Conservation (phyloP, 2,113 vertebrate species). For the Solea solea region DNA sequence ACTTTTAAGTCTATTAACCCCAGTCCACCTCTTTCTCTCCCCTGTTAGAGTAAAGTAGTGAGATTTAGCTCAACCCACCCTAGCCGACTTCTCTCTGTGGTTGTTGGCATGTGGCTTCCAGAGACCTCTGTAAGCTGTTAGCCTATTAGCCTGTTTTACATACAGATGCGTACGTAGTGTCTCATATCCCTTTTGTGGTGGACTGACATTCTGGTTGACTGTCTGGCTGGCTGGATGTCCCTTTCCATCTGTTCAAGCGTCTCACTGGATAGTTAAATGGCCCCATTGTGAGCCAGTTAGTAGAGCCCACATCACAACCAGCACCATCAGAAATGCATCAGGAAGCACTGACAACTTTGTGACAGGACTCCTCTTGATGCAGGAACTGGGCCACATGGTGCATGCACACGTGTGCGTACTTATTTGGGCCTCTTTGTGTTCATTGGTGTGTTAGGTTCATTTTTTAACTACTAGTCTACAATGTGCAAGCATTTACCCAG, state of each 20-base stretch:
- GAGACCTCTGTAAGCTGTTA: slow-evolving; percentile 51
- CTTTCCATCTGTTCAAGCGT: slow-evolving; percentile 25
- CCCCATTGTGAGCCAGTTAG: slow-evolving; percentile 54
- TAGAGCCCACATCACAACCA: slow-evolving; percentile 58
- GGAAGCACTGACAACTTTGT: slow-evolving; percentile 45
- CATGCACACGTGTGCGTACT: slow-evolving; percentile 6
- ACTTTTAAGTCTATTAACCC: slow-evolving; percentile 1
- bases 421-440: slow-evolving; percentile 18
- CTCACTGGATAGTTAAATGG: slow-evolving; percentile 43
- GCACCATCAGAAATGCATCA: slow-evolving; percentile 57
- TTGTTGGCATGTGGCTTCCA: slow-evolving; percentile 32
- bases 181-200: slow-evolving; percentile 40
- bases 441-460: slow-evolving; percentile 2
- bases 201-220: slow-evolving; percentile 29
- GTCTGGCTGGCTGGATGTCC: slow-evolving; percentile 26
- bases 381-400: slow-evolving; percentile 40
- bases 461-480: slow-evolving; percentile 11
- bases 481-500: not conserved
- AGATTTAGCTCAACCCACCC: slow-evolving; percentile 11
- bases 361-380: slow-evolving; percentile 37
- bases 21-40: slow-evolving; percentile 12
- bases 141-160: slow-evolving; percentile 43
- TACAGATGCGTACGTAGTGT: slow-evolving; percentile 42
- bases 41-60: slow-evolving; percentile 5
- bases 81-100: slow-evolving; percentile 27